These are phyloP conservation scores for Synergus umbraculus DNA, from an alignment of 2,888 invertebrate species.

Conservation along the genomic window DNA sequence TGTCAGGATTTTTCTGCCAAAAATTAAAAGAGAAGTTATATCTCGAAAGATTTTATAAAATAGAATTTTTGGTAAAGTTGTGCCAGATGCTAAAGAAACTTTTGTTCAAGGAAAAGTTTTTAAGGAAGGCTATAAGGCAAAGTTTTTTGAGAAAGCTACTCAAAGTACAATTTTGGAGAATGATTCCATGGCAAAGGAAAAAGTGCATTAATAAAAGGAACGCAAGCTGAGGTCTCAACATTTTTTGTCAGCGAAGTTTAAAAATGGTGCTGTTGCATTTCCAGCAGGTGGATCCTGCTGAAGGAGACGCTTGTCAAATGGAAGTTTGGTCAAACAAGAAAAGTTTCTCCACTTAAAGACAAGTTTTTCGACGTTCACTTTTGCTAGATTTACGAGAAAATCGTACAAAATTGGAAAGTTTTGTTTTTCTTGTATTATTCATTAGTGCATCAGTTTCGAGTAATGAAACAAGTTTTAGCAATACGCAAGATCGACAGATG, in stretches of 20 bases:
- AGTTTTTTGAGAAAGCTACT: neutral
- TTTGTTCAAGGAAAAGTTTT: neutral
- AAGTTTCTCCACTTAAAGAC: slow-evolving; percentile 25
- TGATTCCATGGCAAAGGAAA: neutral
- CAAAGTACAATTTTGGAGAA: slow-evolving; percentile 6
- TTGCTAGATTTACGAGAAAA: slow-evolving; percentile 21
- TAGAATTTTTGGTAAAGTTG: neutral
- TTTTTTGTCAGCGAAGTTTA: slow-evolving; percentile 1
- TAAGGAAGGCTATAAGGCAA: neutral
- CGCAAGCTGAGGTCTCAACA: slow-evolving; percentile 5
- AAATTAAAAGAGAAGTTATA: neutral
- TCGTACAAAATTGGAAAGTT: slow-evolving; percentile 35
- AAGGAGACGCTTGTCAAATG: slow-evolving; percentile 14
- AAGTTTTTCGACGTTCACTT: too few species aligned
- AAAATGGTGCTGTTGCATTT: neutral
- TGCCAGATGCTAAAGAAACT: neutral
- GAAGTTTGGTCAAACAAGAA: slow-evolving; percentile 24
- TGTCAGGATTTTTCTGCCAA: neutral
- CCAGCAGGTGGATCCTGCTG: slow-evolving; percentile 31
- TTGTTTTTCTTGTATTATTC: slow-evolving; percentile 39
- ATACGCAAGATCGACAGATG: slow-evolving; percentile 9
- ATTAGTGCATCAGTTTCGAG: slow-evolving; percentile 30
- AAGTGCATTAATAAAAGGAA: slow-evolving; percentile 10
- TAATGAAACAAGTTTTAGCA: slow-evolving; percentile 29
- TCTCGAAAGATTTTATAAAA: neutral